Conservation (phyloP, 2,888 invertebrate species). For the Gastrophysa polygoni region DNA sequence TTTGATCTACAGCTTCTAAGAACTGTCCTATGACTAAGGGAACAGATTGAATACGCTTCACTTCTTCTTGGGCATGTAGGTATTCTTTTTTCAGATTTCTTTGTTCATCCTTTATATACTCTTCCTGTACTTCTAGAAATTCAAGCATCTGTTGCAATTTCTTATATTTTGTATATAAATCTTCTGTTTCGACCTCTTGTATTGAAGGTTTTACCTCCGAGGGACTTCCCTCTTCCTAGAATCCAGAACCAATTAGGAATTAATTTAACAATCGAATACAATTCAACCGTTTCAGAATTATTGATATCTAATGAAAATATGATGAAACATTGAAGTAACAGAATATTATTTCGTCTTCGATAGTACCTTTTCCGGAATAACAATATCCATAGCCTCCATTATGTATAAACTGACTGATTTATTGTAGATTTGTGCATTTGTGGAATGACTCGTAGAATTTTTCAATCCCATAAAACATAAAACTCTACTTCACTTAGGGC, state of each 20-base stretch:
- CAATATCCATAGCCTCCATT: constrained; percentile 86
- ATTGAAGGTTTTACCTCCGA: constrained; percentile 73
- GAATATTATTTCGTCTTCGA: too few relatives aligned
- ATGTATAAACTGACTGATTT: too few relatives aligned
- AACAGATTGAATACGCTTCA: constrained; percentile 98
- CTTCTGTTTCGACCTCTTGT: constrained; percentile 88
- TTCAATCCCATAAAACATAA: too few relatives aligned
- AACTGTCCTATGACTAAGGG: constrained; percentile 99
- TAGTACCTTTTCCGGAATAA: constrained; percentile 79
- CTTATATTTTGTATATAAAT: constrained; percentile 96
- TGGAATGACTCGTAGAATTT: too few relatives aligned
- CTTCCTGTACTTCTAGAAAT: constrained; percentile 98
- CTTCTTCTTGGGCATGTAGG: constrained; percentile 96
- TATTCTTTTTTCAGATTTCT: constrained; percentile 98
- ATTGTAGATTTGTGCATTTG: too few relatives aligned
- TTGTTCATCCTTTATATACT: constrained; percentile 99
- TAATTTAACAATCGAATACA: not conserved
- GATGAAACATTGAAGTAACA: too few relatives aligned
- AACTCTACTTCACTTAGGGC: too few relatives aligned
- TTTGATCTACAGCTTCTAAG: constrained; percentile 98
- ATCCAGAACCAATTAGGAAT: constrained; percentile 9
- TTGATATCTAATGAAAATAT: too few relatives aligned
- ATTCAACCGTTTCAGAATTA: not conserved
- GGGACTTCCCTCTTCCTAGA: constrained; percentile 71
- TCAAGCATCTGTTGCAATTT: constrained; percentile 96